Evolutionary conservation across 2,113 vertebrate species (phyloP).

Genomic region (Entomyzon cyanotis): DNA sequence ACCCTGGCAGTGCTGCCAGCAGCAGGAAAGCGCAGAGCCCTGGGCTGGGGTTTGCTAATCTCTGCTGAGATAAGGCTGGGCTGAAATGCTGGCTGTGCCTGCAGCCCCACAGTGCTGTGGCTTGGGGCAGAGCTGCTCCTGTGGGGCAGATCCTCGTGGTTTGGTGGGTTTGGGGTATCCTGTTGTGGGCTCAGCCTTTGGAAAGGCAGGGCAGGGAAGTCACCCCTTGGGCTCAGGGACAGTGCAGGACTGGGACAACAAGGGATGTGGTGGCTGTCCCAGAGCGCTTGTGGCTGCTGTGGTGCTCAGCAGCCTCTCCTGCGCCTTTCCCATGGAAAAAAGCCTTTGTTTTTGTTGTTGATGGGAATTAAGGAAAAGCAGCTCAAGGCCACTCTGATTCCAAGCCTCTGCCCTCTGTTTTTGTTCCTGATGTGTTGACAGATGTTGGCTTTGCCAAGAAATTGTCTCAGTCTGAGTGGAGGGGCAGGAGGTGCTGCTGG

Average conservation of each 20-base stretch:
- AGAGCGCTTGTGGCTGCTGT: not conserved
- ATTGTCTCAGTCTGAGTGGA: rapidly evolving
- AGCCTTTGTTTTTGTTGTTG: not conserved
- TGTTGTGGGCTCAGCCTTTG: not conserved
- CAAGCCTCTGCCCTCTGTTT: not conserved
- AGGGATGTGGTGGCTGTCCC: not conserved
- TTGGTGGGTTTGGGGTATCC: not conserved
- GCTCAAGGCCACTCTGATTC: not conserved
- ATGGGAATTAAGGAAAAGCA: not conserved
- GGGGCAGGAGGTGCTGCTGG: not conserved
- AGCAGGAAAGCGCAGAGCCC: not conserved
- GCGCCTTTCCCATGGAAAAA: not conserved
- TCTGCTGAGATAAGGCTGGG: not conserved
- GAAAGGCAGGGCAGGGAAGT: not conserved
- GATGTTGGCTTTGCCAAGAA: not conserved
- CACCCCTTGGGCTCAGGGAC: rapidly evolving
- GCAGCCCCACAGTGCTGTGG: not conserved
- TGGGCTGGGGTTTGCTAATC: not conserved
- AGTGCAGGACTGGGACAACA: not conserved
- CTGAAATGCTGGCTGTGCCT: not conserved
- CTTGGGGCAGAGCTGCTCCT: not conserved
- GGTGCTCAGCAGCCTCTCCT: not conserved
- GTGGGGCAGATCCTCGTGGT: not conserved
- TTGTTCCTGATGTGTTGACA: rapidly evolving
- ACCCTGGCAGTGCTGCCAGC: not conserved